Percentiles rank a stretch among this genome's conserved stretches.
phyloP scores from a whole-genome alignment of 1,140 invertebrate species.

The Limonius californicus region DNA sequence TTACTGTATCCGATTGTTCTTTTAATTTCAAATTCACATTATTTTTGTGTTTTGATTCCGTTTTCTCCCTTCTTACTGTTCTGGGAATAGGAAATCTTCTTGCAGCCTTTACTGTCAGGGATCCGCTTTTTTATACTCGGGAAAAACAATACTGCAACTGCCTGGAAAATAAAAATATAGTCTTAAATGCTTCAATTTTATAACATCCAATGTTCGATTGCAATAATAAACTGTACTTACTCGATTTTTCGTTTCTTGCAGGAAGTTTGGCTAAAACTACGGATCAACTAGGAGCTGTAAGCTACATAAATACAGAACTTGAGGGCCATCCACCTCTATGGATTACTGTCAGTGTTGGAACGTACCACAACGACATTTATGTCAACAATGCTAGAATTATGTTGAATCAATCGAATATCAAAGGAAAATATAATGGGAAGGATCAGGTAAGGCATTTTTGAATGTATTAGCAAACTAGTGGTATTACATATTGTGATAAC shows the following conservation, averaged over 20 bases:
- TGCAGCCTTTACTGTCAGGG: too few species aligned
- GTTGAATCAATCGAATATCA: slow-evolving; percentile 64
- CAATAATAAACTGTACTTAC: too few species aligned
- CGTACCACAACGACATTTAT: slow-evolving; percentile 65
- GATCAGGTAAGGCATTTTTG: slow-evolving; percentile 60
- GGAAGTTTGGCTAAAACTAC: slow-evolving; percentile 66
- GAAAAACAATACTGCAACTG: too few species aligned
- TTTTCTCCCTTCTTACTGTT: too few species aligned
- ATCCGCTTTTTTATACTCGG: too few species aligned
- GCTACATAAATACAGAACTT: slow-evolving; percentile 66
- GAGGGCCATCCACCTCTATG: slow-evolving; percentile 77
- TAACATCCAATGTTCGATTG: too few species aligned
- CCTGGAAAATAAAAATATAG: too few species aligned
- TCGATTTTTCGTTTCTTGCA: slow-evolving; percentile 46
- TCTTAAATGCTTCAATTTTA: too few species aligned
- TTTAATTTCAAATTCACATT: too few species aligned
- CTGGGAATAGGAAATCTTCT: too few species aligned
- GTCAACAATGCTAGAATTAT: slow-evolving; percentile 77
- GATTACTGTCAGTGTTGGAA: slow-evolving; percentile 61
- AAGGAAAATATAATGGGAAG: slow-evolving; percentile 55
- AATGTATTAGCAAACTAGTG: background rate
- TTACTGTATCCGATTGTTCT: too few species aligned
- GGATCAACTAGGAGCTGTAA: slow-evolving; percentile 57
- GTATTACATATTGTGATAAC: background rate
- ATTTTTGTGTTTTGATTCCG: too few species aligned